Evolutionary conservation across 2,888 invertebrate species (phyloP).

Genomic region (Eupithecia tripunctaria): DNA sequence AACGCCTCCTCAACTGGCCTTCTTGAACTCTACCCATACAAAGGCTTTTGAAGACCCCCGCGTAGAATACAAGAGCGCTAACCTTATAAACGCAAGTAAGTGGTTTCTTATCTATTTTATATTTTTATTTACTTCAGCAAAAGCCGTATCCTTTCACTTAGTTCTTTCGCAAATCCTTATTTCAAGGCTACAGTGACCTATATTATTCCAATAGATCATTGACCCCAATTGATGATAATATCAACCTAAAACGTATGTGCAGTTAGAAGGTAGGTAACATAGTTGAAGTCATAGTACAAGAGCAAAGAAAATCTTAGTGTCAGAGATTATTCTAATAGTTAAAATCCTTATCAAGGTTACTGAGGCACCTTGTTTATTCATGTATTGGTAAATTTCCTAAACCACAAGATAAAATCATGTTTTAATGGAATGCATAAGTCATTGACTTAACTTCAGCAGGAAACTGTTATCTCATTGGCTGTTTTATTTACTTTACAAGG

Average conservation of each 20-base stretch:
- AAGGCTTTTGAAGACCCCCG: constrained; percentile 89
- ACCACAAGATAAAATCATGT: neutral
- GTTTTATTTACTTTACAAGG: constrained; percentile 3
- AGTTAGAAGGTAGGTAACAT: neutral
- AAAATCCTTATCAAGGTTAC: neutral
- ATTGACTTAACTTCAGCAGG: neutral
- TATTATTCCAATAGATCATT: neutral
- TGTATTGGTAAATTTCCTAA: neutral
- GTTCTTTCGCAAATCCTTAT: neutral
- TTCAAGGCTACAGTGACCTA: neutral
- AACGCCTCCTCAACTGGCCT: constrained; percentile 96
- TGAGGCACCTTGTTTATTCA: neutral
- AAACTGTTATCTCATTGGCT: neutral
- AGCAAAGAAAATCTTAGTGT: neutral
- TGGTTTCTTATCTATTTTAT: constrained; percentile 30
- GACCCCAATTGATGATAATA: neutral
- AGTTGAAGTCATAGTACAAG: neutral
- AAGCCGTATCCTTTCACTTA: neutral
- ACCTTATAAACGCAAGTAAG: constrained; percentile 94
- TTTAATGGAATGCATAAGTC: neutral
- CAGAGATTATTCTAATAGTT: neutral
- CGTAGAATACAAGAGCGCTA: constrained; percentile 95
- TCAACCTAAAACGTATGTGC: neutral
- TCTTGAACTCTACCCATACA: constrained; percentile 91
- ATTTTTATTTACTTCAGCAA: neutral